Conservation (phyloP, 2,113 vertebrate genomes). For the Pterophyllum scalare region DNA sequence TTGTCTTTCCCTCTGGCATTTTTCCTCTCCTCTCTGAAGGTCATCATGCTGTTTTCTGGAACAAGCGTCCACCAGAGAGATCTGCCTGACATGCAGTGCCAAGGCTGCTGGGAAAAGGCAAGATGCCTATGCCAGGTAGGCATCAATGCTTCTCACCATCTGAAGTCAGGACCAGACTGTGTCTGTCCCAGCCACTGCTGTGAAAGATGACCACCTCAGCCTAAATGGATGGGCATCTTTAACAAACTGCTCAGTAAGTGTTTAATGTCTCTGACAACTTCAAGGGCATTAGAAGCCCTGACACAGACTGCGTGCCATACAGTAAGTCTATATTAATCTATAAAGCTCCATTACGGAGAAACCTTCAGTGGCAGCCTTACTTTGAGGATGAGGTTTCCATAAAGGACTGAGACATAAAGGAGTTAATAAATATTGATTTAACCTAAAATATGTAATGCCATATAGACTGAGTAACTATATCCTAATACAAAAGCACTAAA, state of each 20-base stretch:
- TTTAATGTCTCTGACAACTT: conserved; percentile 61
- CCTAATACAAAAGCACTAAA: not conserved
- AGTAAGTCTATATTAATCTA: conserved; percentile 41
- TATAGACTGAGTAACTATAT: not conserved
- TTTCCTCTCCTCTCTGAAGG: conserved; percentile 39
- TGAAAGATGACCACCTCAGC: conserved; percentile 22
- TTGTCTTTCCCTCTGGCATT: not conserved
- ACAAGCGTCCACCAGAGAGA: conserved; percentile 12
- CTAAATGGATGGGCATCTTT: conserved; percentile 52
- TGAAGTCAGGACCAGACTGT: conserved; percentile 6
- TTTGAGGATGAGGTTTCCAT: conserved; percentile 26
- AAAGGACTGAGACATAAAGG: conserved; percentile 29
- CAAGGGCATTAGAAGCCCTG: conserved; percentile 64
- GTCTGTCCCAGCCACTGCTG: conserved; percentile 4
- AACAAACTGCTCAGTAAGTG: conserved; percentile 67
- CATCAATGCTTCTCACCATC: conserved; percentile 27
- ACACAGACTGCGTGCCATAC: conserved; percentile 42
- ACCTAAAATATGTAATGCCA: conserved; percentile 21
- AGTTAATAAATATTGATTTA: conserved; percentile 47
- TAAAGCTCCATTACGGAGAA: conserved; percentile 54
- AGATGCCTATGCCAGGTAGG: conserved; percentile 29
- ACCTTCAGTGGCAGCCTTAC: conserved; percentile 23
- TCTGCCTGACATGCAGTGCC: conserved; percentile 6
- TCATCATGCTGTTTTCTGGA: conserved; percentile 21
- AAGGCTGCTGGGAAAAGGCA: conserved; percentile 12